These are phyloP conservation scores for Crocodylus rhombifer DNA, from an alignment of 2,797 vertebrate species.

Conservation along the genomic window DNA sequence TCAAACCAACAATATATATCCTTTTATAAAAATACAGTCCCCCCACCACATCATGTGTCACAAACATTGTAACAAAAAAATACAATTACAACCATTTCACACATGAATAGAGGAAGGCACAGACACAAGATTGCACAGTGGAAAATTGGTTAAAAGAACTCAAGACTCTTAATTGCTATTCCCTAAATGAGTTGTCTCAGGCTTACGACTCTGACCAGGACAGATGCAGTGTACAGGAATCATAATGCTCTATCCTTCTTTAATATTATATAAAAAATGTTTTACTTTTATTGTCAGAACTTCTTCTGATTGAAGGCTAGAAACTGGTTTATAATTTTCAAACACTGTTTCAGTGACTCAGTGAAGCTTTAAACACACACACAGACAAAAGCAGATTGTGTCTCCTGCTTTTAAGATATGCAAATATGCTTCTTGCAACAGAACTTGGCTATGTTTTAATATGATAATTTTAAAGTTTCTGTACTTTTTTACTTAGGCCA, in stretches of 20 bases:
- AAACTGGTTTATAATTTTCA: neutral
- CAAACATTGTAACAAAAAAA: neutral
- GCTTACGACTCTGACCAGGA: neutral
- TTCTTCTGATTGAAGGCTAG: neutral
- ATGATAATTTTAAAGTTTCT: neutral
- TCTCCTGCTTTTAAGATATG: neutral
- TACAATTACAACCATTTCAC: no score
- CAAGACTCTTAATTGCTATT: neutral
- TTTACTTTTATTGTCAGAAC: no score
- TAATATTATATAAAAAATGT: no score
- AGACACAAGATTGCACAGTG: no score
- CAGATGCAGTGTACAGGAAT: neutral
- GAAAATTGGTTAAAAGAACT: neutral
- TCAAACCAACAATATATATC: neutral
- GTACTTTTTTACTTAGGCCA: neutral
- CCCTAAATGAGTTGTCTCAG: neutral
- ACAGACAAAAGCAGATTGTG: neutral
- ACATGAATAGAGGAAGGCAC: neutral
- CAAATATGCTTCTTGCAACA: neutral
- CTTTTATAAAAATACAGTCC: neutral
- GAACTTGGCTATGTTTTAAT: neutral
- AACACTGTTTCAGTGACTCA: neutral
- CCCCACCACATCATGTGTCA: neutral
- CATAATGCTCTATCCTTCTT: neutral
- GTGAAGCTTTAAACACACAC: neutral